These are phyloP conservation scores for Apogon talboti DNA, from an alignment of 2,797 vertebrate genomes.

Conservation along the genomic window DNA sequence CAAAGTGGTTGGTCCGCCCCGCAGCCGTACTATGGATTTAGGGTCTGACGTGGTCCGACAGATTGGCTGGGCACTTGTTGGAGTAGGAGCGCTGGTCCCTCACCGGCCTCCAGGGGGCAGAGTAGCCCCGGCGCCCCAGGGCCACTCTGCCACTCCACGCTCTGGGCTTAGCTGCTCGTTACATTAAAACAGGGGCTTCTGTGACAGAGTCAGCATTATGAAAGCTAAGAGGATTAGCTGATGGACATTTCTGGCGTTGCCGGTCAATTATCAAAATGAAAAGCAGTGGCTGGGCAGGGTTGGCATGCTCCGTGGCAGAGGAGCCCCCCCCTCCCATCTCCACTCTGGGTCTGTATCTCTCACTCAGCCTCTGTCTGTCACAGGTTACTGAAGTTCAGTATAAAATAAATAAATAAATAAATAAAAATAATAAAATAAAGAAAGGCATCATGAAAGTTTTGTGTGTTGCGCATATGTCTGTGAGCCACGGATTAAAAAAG, in stretches of 20 bases:
- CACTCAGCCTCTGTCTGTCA: constrained; percentile 56
- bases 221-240: constrained; percentile 87
- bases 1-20: constrained; percentile 9
- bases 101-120: constrained; percentile 70
- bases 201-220: constrained; percentile 85
- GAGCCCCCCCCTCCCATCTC: constrained; percentile 61
- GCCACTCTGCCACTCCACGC: constrained; percentile 42
- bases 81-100: constrained; percentile 31
- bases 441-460: constrained; percentile 51
- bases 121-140: constrained; percentile 30
- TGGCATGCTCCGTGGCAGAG: constrained; percentile 70
- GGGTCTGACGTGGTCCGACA: constrained; percentile 36
- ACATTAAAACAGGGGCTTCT: constrained; percentile 86
- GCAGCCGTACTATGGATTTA: constrained; percentile 39
- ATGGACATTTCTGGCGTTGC: constrained; percentile 83
- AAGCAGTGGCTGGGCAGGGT: constrained; percentile 74
- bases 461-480: constrained; percentile 26
- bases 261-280: constrained; percentile 87
- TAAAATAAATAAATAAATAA: constrained; percentile 7
- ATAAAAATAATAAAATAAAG: constrained; percentile 42
- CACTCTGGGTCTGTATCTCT: constrained; percentile 39
- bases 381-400: constrained; percentile 69
- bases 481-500: constrained; percentile 75
- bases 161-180: constrained; percentile 80
- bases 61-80: constrained; percentile 62